A percentile compares a stretch with the other conserved stretches of the same genome.
Conservation (phyloP, 2,888 invertebrate genomes). For the Latheticus oryzae region DNA sequence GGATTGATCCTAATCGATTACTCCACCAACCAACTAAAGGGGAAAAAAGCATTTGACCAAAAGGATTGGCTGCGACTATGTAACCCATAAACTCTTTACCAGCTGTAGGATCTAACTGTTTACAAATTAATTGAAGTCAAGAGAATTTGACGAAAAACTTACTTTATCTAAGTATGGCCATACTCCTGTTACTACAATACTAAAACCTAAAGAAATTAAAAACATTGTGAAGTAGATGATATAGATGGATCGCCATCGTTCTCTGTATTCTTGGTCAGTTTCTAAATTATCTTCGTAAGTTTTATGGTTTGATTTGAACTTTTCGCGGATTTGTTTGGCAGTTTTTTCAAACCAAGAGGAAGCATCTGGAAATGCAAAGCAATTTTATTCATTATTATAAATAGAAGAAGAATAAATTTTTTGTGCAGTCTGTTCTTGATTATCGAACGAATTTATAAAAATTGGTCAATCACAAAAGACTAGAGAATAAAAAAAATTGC, state of each 20-base stretch:
- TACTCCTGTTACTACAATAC: conserved; percentile 87
- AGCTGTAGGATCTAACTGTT: conserved; percentile 80
- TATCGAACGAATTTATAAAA: too few species aligned
- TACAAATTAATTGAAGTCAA: background rate
- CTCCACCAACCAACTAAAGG: conserved; percentile 89
- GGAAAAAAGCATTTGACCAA: conserved; percentile 88
- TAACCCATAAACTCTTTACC: conserved; percentile 87
- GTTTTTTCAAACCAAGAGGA: conserved; percentile 46
- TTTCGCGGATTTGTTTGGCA: conserved; percentile 46
- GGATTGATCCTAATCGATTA: conserved; percentile 78
- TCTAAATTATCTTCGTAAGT: conserved; percentile 69
- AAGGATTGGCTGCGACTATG: conserved; percentile 87
- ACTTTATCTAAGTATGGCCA: conserved; percentile 92
- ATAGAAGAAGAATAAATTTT: too few species aligned
- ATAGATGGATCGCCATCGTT: conserved; percentile 83
- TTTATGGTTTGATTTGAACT: conserved; percentile 46
- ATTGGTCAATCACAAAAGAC: too few species aligned
- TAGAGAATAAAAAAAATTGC: too few species aligned
- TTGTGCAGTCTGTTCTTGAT: too few species aligned
- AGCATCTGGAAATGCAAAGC: conserved; percentile 23
- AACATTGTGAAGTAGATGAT: conserved; percentile 91
- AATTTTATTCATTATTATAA: too few species aligned
- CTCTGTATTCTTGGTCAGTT: conserved; percentile 73
- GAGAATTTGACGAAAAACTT: conserved; percentile 48
- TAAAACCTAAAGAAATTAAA: conserved; percentile 88